A percentile compares a stretch with the other conserved stretches of the same genome.
These are phyloP conservation scores for Lampris megalopsis DNA, from an alignment of 2,113 vertebrate species.

Conservation along the genomic window DNA sequence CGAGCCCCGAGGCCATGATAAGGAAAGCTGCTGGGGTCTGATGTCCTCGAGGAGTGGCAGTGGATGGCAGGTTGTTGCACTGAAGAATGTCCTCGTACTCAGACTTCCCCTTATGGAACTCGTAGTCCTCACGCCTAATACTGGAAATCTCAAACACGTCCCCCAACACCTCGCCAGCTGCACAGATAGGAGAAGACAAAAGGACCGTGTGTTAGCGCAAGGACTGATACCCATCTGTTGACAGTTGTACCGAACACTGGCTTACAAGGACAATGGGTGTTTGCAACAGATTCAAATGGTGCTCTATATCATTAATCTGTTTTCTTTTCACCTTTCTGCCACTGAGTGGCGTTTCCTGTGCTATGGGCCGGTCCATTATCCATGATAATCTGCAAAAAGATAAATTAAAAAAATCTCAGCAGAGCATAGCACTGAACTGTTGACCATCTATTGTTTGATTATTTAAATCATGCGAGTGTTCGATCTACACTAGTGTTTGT, in stretches of 20 bases:
- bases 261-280: not conserved
- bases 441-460: not conserved
- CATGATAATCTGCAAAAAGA: constrained; percentile 82
- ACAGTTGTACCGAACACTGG: not conserved
- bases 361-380: constrained; percentile 83
- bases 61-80: constrained; percentile 83
- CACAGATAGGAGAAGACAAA: not conserved
- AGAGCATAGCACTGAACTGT: not conserved
- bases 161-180: constrained; percentile 83
- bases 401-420: not conserved
- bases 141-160: constrained; percentile 85
- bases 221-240: not conserved
- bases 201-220: not conserved
- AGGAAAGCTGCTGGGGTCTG: constrained; percentile 86
- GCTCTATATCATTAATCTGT: not conserved
- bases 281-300: not conserved
- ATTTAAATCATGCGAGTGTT: not conserved
- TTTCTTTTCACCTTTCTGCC: constrained; percentile 80
- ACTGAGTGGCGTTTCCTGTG: constrained; percentile 68
- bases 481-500: not conserved
- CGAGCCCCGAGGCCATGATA: constrained; percentile 85
- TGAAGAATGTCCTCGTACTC: constrained; percentile 87
- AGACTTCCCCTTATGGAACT: constrained; percentile 85
- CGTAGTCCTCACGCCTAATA: constrained; percentile 85
- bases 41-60: constrained; percentile 83